Conservation (phyloP, 2,113 vertebrate species). For the Mastomys coucha region DNA sequence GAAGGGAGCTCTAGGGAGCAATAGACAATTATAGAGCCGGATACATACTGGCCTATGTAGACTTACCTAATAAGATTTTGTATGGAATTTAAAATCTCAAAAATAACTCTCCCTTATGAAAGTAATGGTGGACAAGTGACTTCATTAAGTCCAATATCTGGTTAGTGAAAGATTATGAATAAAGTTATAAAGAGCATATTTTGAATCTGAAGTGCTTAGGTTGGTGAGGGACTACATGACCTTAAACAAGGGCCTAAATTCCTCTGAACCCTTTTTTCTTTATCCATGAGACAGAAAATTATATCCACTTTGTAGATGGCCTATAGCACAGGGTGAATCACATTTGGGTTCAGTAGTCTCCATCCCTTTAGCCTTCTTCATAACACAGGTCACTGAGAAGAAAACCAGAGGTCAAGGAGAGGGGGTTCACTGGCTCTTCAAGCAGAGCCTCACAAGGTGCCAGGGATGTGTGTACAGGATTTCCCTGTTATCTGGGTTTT, state of each 20-base stretch:
- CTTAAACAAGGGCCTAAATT: not conserved
- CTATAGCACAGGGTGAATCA: not conserved
- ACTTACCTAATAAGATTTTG: constrained; percentile 45
- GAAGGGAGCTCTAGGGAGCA: constrained; percentile 4
- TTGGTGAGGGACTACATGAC: not conserved
- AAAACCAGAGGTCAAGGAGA: not conserved
- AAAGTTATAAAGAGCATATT: not conserved
- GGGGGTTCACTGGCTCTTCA: not conserved
- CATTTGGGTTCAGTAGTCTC: not conserved
- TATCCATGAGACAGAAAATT: not conserved
- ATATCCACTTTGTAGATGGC: not conserved
- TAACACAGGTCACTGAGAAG: not conserved
- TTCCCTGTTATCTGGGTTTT: not conserved
- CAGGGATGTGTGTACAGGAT: not conserved
- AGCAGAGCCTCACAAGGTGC: not conserved
- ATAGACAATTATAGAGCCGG: constrained; percentile 15
- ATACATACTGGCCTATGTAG: constrained; percentile 16
- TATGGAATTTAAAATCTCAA: not conserved
- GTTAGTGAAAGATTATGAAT: not conserved
- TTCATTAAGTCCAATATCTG: not conserved
- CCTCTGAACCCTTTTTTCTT: not conserved
- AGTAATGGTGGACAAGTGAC: not conserved
- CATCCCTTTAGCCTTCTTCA: not conserved
- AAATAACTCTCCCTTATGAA: not conserved
- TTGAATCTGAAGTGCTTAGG: not conserved